Conservation (phyloP, 2,113 vertebrate genomes). For the Podarcis cretensis region DNA sequence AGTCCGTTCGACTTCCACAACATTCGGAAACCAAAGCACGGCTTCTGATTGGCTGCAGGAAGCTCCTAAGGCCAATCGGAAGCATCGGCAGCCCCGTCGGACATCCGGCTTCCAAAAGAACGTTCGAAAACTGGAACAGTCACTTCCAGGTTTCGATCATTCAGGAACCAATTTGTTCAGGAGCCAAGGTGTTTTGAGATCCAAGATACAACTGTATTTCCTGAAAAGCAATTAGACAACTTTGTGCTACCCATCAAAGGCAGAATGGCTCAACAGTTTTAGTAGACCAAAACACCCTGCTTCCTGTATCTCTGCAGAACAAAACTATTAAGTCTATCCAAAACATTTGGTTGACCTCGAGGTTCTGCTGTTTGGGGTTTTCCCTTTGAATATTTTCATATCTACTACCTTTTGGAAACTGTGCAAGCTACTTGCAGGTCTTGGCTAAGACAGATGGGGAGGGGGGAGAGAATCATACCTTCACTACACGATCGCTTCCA, state of each 20-base stretch:
- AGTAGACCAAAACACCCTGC: not conserved
- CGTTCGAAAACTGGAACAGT: too few relatives aligned
- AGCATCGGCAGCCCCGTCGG: fast-evolving
- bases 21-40: too few relatives aligned
- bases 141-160: too few relatives aligned
- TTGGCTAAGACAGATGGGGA: not conserved
- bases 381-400: not conserved
- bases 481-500: constrained; percentile 92
- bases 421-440: not conserved
- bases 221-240: not conserved
- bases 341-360: not conserved
- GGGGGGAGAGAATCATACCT: constrained; percentile 77
- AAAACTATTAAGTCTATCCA: not conserved
- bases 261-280: not conserved
- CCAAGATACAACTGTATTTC: too few relatives aligned
- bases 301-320: not conserved
- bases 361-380: not conserved
- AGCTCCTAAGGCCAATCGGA: too few relatives aligned
- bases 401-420: not conserved
- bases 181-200: too few relatives aligned
- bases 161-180: too few relatives aligned
- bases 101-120: too few relatives aligned
- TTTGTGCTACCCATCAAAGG: not conserved
- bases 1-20: too few relatives aligned
- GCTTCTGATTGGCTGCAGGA: too few relatives aligned